These are phyloP conservation scores for Dinothrombium tinctorium DNA, from an alignment of 1,140 invertebrate genomes.

Conservation along the genomic window DNA sequence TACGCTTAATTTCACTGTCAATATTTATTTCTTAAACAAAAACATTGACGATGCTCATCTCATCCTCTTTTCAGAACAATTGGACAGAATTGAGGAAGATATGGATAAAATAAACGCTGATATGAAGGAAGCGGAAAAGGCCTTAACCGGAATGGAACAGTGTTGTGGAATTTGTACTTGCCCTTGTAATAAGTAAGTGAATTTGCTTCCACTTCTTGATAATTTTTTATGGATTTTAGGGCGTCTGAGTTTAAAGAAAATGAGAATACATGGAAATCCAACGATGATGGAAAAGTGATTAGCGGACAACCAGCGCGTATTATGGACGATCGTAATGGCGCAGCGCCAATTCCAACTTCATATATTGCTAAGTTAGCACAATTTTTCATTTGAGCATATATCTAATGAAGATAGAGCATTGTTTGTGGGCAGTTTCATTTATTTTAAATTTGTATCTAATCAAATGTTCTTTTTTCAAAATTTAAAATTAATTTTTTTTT, in stretches of 20 bases:
- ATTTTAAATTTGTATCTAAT: too few species aligned
- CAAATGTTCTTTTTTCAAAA: too few species aligned
- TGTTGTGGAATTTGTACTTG: constrained; percentile 45
- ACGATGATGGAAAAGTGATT: constrained; percentile 14
- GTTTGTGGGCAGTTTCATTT: too few species aligned
- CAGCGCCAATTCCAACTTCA: constrained; percentile 39
- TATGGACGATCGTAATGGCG: constrained; percentile 76
- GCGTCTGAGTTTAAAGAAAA: constrained; percentile 15
- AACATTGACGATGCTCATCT: too few species aligned
- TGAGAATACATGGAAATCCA: constrained; percentile 14
- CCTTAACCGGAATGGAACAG: constrained; percentile 97
- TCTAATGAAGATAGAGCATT: too few species aligned
- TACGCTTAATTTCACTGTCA: too few species aligned
- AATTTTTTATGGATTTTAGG: too few species aligned
- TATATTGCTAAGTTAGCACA: constrained; percentile 17
- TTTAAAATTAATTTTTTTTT: too few species aligned
- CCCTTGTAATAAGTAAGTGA: constrained; percentile 7
- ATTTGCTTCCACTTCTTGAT: too few species aligned
- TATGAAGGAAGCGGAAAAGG: constrained; percentile 97
- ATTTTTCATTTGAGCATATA: too few species aligned
- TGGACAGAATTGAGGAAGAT: constrained; percentile 96
- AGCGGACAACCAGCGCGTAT: constrained; percentile 29
- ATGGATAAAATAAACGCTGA: constrained; percentile 99
- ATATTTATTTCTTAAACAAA: too few species aligned
- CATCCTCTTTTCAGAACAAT: too few species aligned